These are phyloP conservation scores for Drosophila athabasca DNA, from an alignment of 1,140 invertebrate species.

Conservation along the genomic window DNA sequence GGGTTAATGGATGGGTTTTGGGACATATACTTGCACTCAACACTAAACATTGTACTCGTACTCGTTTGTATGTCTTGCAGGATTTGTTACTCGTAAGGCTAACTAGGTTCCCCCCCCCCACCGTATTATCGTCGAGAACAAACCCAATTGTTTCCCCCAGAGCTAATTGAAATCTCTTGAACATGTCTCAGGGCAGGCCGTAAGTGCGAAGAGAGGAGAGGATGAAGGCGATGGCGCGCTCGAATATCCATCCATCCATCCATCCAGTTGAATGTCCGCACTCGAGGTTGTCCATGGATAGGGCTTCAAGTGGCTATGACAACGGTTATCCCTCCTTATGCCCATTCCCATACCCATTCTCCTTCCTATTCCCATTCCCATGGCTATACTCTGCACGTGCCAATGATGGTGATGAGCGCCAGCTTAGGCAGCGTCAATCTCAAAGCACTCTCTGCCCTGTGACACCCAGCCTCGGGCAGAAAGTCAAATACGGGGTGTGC, in stretches of 20 bases:
- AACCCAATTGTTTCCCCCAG: slow-evolving; percentile 28
- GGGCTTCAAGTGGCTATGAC: slow-evolving; percentile 45
- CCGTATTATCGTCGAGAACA: slow-evolving; percentile 23
- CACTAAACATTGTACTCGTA: too few species aligned
- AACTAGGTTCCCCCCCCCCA: too few species aligned
- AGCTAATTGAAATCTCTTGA: slow-evolving; percentile 50
- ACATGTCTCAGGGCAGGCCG: slow-evolving; percentile 29
- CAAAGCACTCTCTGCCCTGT: too few species aligned
- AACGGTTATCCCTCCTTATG: slow-evolving; percentile 9
- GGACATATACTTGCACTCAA: too few species aligned
- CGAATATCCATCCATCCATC: slow-evolving; percentile 1
- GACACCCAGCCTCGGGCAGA: too few species aligned
- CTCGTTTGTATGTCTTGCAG: too few species aligned
- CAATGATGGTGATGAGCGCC: too few species aligned
- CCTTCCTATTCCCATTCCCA: background rate
- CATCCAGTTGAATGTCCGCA: slow-evolving; percentile 37
- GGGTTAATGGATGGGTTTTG: too few species aligned
- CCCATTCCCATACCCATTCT: slow-evolving; percentile 1
- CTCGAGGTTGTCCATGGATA: slow-evolving; percentile 31
- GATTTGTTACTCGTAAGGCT: too few species aligned
- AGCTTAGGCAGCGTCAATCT: too few species aligned
- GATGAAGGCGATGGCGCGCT: slow-evolving; percentile 1
- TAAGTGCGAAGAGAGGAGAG: slow-evolving; percentile 20
- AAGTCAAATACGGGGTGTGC: too few species aligned
- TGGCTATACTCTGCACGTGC: too few species aligned